phyloP scores from a whole-genome alignment of 2,797 vertebrate genomes.

The Poliocrania exsul region DNA sequence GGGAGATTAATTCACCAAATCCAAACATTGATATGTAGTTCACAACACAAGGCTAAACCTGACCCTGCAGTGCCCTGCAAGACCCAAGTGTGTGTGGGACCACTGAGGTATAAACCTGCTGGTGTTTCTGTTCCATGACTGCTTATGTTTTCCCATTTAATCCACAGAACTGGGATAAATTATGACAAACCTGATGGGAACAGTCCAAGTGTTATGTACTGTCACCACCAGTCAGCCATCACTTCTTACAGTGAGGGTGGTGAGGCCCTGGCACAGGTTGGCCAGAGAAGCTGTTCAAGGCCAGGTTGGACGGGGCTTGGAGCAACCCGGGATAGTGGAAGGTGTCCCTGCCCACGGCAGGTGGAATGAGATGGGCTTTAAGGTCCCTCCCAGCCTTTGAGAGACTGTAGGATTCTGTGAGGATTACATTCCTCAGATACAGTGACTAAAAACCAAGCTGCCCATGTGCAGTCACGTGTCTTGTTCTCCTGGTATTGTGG shows the following conservation, averaged over 20 bases:
- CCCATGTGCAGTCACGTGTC: rapidly evolving
- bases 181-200: neutral
- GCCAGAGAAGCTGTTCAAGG: neutral
- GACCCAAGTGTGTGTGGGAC: neutral
- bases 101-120: neutral
- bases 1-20: neutral
- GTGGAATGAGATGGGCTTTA: neutral
- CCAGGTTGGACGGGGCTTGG: rapidly evolving
- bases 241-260: neutral
- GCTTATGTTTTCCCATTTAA: neutral
- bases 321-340: neutral
- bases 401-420: neutral
- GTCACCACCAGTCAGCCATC: neutral
- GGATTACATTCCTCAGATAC: neutral
- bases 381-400: neutral
- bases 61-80: neutral
- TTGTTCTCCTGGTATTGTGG: neutral
- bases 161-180: neutral
- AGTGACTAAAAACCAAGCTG: neutral
- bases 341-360: neutral
- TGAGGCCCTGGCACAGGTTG: neutral
- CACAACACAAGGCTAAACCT: neutral
- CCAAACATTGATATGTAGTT: neutral
- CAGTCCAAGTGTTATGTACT: neutral
- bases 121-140: neutral